These are phyloP conservation scores for Nasonia giraulti DNA, from an alignment of 1,140 invertebrate genomes.

Conservation along the genomic window DNA sequence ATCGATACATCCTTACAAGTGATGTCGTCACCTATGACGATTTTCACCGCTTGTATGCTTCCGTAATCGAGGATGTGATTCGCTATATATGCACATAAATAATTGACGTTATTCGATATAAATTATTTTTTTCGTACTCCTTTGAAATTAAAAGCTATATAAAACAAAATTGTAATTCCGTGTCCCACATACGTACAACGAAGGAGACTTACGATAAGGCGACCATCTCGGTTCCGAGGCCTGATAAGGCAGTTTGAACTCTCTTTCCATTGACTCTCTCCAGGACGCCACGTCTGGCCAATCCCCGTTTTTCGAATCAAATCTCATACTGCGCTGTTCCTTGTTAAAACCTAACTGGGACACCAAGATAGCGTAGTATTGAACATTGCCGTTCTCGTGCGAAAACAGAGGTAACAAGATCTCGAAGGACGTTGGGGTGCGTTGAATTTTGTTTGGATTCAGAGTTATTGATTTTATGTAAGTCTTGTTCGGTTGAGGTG, in stretches of 20 bases:
- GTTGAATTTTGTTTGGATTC: constrained; percentile 60
- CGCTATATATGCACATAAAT: constrained; percentile 40
- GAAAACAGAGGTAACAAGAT: constrained; percentile 64
- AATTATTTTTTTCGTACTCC: not conserved
- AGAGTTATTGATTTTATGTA: constrained; percentile 61
- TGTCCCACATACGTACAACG: not conserved
- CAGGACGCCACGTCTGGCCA: constrained; percentile 57
- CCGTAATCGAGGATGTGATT: constrained; percentile 59
- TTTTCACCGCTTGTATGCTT: constrained; percentile 61
- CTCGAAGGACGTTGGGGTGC: constrained; percentile 59
- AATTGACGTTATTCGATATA: not conserved
- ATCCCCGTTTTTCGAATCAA: constrained; percentile 52
- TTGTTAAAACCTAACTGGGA: constrained; percentile 53
- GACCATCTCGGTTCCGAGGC: constrained; percentile 56
- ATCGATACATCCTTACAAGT: constrained; percentile 58
- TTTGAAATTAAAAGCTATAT: not conserved
- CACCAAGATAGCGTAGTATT: constrained; percentile 66
- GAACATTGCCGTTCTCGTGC: constrained; percentile 58
- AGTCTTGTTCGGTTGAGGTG: constrained; percentile 55
- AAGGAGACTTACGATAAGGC: constrained; percentile 55
- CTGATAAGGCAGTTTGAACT: constrained; percentile 64
- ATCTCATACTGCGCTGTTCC: constrained; percentile 40
- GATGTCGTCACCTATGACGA: constrained; percentile 59
- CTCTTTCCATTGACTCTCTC: constrained; percentile 59
- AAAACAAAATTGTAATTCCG: not conserved